Base-by-base conservation (phyloP, 92 coral and sea anemone species). In the Blastomussa wellsi region DNA sequence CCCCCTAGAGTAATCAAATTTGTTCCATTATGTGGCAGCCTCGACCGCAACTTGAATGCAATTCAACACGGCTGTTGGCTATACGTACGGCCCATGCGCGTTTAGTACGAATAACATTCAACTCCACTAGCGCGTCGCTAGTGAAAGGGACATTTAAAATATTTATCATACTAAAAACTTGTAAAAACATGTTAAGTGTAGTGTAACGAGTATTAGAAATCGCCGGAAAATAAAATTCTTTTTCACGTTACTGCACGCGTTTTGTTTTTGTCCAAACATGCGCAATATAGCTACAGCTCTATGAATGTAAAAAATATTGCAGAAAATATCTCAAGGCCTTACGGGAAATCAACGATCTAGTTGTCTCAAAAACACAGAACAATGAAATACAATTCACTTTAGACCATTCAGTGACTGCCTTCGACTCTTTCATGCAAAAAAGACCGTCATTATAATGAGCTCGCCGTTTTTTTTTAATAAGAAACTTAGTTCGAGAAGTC, bases 311-410 rank as follows among this genome's bases (percentile, higher is more conserved):
- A 76, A 14, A n/a, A 76, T 33, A 39, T 19, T 24, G 28, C 1
- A 24, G 11, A 51, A 77, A 52, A 77, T 33, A 35, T 8, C 65
- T 32, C 16, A 2, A 8, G 66, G 66, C 5, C 33, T 72, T 72
- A n/a, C 77, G n/a, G 35, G 77, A 72, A 72, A 41, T 72, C 37
- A 72, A 24, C 24, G 42, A 72, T 72, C 11, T 22, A 44, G 57
- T 51, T 51, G 16, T 51, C 57, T 51, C 22, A 14, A 51, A n/a
- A 14, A 15, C 57, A 7, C 53, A 48, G 57, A 14, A 4, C 1
- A 51, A 15, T 17, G 2, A 14, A 14, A 7, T 12, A 1, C 57
- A 51, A 48, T 48, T 7, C 12, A 48, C 16, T 51, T 51, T 51
- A 17, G 3, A 26, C 2, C 35, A 26, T 28, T 26, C 17, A 13